A percentile compares a stretch with the other conserved stretches of the same genome.
phyloP scores from a whole-genome alignment of 2,113 vertebrate species.

The Hemibagrus wyckioides region DNA sequence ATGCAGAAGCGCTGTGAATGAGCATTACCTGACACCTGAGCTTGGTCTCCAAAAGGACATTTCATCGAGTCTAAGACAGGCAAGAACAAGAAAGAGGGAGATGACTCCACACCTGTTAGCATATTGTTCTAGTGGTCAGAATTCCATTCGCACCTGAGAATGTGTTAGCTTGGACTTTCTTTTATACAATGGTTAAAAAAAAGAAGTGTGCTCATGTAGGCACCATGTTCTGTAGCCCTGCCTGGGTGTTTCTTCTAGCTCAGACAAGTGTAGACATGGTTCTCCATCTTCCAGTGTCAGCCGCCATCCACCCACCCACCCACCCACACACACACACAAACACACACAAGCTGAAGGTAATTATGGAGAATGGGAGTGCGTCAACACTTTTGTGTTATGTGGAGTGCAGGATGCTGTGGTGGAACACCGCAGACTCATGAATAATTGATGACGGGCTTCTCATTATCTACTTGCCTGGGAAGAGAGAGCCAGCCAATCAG shows the following conservation, averaged over 20 bases:
- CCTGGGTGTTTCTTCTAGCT: neutral
- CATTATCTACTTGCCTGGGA: conserved; percentile 35
- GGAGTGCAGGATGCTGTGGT: neutral
- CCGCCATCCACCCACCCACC: neutral
- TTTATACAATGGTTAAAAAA: neutral
- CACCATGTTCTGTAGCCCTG: conserved; percentile 5
- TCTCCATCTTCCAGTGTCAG: neutral
- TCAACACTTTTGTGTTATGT: conserved; percentile 24
- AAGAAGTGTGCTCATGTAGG: neutral
- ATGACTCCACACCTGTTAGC: conserved; percentile 34
- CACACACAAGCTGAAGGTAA: conserved; percentile 10
- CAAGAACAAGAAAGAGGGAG: neutral
- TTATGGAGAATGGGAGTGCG: conserved; percentile 17
- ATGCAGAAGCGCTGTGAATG: neutral
- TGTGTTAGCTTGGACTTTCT: conserved; percentile 39
- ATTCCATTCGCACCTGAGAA: conserved; percentile 48
- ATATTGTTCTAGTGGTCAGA: conserved; percentile 35
- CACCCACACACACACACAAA: neutral
- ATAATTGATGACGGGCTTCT: conserved; percentile 50
- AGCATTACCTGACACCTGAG: conserved; percentile 3
- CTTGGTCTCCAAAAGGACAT: neutral
- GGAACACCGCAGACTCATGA: conserved; percentile 39
- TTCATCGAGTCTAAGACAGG: neutral
- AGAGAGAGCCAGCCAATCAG: conserved; percentile 47
- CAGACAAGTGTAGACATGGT: conserved; percentile 31